Conservation (phyloP, 2,797 vertebrate species). For the Meda fulgida region DNA sequence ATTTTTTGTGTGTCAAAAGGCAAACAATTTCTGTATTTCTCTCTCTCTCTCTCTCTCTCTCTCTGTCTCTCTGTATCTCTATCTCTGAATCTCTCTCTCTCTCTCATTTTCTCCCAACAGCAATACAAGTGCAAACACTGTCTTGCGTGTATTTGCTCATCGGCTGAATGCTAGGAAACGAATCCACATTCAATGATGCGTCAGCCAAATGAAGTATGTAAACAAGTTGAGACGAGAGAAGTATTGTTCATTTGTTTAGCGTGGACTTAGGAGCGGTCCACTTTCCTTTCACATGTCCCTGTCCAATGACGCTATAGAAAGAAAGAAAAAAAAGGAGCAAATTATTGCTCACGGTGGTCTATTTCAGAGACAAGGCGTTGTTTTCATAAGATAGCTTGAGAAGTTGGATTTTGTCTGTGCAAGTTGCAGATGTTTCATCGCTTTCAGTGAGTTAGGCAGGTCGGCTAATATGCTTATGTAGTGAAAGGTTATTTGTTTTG, state of each 20-base stretch:
- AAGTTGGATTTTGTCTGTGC: neutral
- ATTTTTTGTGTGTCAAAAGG: constrained; percentile 1
- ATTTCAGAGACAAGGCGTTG: neutral
- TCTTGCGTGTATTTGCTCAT: constrained; percentile 8
- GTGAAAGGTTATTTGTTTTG: neutral
- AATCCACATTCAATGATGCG: constrained; percentile 28
- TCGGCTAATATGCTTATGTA: neutral
- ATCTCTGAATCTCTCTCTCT: neutral
- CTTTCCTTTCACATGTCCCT: constrained; percentile 16
- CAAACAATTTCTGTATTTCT: constrained; percentile 4
- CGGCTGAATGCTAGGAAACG: constrained; percentile 10
- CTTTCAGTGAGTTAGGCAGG: neutral
- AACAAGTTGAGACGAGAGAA: constrained; percentile 38
- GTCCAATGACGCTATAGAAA: neutral
- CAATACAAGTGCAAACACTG: constrained; percentile 4
- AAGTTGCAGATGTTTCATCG: constrained; percentile 4
- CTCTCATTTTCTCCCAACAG: constrained; percentile 9
- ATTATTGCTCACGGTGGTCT: constrained; percentile 33
- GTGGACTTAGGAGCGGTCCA: constrained; percentile 18
- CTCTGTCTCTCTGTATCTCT: neutral
- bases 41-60: neutral
- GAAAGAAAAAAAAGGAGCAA: neutral
- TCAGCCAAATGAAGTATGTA: constrained; percentile 30
- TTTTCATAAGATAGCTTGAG: constrained; percentile 4
- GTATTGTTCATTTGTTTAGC: constrained; percentile 28